Base-by-base conservation (phyloP, 2,113 vertebrate genomes). In the Sceloporus tristichus region DNA sequence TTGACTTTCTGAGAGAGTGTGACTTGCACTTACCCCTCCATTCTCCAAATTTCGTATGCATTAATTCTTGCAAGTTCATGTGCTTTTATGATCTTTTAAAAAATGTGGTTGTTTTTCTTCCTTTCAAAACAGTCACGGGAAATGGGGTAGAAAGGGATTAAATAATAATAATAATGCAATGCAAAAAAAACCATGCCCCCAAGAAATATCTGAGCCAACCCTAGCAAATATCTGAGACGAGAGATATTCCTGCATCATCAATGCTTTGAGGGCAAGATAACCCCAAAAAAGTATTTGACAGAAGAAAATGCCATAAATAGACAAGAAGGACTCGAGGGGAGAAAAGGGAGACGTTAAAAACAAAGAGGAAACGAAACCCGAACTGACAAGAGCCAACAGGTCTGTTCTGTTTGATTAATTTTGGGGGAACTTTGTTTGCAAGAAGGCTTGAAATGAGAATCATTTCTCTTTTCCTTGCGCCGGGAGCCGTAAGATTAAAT, bases 371-470 rank as follows among this genome's bases (percentile, higher is more conserved):
- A 73, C 42, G 68, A 62, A 62, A 81, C 34, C 7, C 59, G 68
- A 87, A 80, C 66, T 56, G 82, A 56, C 82, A 84, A 56, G 66
- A 86, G 77, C 42, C 76, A 40, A 79, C n/a, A 79, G 78, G 53
- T 87, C 85, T 87, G 85, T 62, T 59, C 34, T 7, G 66, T 73
- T 73, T 87, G 78, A 81, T 87, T 87, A 80, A 74, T 74, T 81
- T 85, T 2, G 56, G 19, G 34, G 18, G 11, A 74, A 40, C 38
- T 81, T 80, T 87, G 68, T 81, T 87, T 81, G 62, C 79, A 59
- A 73, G 68, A 74, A 25, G 76, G n/a, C 40, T 1, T 62, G 66
- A 16, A 29, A 87, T 18, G 9, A n/a, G 5, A 74, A 42, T 42
- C 10, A 2, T 71, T 23, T 62, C 38, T 48, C 68, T 81, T 73